Conservation (phyloP, 92 coral and sea anemone species). For the Nematostella vectensis region DNA sequence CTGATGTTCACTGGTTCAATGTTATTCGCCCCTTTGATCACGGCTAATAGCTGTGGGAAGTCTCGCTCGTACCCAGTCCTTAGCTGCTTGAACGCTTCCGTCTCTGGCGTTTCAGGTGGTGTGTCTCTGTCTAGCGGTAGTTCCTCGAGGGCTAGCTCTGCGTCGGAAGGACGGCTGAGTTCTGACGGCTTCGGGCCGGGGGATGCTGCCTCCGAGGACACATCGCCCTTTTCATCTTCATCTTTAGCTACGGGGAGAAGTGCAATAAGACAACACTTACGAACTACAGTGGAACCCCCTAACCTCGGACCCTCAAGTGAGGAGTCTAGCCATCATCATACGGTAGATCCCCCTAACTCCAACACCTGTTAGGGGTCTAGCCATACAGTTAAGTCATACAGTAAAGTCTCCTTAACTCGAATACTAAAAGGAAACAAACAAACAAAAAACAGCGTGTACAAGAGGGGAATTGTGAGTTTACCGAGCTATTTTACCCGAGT, state of each 20-base stretch:
- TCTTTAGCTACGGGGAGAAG: neutral
- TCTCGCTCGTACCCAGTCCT: constrained; percentile 66
- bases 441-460: too few species aligned
- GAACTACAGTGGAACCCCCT: too few species aligned
- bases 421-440: too few species aligned
- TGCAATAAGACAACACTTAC: too few species aligned
- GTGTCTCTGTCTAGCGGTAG: constrained; percentile 37
- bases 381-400: too few species aligned
- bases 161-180: constrained; percentile 33
- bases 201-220: constrained; percentile 13
- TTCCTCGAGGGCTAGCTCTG: constrained; percentile 41
- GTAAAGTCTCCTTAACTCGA: too few species aligned
- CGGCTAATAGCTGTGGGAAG: constrained; percentile 65
- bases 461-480: too few species aligned
- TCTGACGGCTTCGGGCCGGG: constrained; percentile 17
- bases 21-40: constrained; percentile 74
- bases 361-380: too few species aligned
- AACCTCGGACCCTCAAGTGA: too few species aligned
- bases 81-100: constrained; percentile 61
- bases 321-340: too few species aligned
- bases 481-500: too few species aligned
- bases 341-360: too few species aligned
- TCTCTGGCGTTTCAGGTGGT: constrained; percentile 69
- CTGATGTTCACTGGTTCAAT: constrained; percentile 62
- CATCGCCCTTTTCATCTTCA: constrained; percentile 7